phyloP scores from a whole-genome alignment of 2,888 invertebrate genomes.

The Tricholauxania praeusta region DNA sequence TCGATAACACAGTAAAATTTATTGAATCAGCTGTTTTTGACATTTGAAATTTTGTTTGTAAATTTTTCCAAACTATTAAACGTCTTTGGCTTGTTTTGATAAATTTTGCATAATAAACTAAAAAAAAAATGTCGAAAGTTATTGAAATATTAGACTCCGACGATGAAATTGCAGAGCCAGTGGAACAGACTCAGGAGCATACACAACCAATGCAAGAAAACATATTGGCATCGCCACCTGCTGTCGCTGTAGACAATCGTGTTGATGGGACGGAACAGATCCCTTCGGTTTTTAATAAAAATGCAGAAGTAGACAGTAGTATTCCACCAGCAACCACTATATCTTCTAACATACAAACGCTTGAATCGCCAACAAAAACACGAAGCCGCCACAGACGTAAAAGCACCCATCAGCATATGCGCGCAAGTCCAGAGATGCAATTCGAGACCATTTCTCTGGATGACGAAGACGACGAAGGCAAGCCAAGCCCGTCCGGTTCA shows the following conservation, averaged over 20 bases:
- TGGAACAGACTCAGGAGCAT: not conserved
- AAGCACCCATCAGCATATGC: constrained; percentile 45
- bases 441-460: constrained; percentile 50
- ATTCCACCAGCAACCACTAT: constrained; percentile 15
- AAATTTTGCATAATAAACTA: not conserved
- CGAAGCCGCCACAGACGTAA: constrained; percentile 45
- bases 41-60: too few relatives aligned
- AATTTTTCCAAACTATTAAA: not conserved
- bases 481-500: not conserved
- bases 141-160: constrained; percentile 52
- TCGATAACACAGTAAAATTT: too few relatives aligned
- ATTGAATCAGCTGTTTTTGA: too few relatives aligned
- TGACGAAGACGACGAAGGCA: constrained; percentile 42
- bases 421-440: constrained; percentile 46
- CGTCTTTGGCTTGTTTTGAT: not conserved
- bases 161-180: constrained; percentile 41
- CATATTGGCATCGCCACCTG: not conserved
- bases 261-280: not conserved
- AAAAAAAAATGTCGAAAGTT: constrained; percentile 43
- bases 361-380: constrained; percentile 11
- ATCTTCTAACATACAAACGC: too few relatives aligned
- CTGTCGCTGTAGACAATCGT: not conserved
- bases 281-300: constrained; percentile 13
- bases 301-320: constrained; percentile 30
- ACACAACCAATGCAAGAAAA: not conserved